Conservation (phyloP, 2,797 vertebrate species). For the Paramormyrops hopkinsi region DNA sequence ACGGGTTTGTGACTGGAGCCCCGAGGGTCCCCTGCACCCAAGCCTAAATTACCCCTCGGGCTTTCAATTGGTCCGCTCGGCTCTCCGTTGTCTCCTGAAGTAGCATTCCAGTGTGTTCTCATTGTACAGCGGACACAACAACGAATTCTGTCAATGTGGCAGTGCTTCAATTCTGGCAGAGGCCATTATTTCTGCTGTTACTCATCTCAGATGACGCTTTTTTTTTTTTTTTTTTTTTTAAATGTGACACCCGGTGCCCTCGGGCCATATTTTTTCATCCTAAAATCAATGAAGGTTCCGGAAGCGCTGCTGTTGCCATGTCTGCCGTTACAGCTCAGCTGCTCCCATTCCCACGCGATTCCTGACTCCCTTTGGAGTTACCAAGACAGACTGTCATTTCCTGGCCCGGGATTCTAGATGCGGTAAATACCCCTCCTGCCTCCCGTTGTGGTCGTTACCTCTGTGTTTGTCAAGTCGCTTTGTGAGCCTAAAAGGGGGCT, state of each 20-base stretch:
- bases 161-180: not conserved
- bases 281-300: not conserved
- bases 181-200: not conserved
- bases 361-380: not conserved
- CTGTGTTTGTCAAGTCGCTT: not conserved
- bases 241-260: not conserved
- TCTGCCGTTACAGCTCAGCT: not conserved
- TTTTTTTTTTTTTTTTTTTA: not conserved
- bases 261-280: not conserved
- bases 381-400: not conserved
- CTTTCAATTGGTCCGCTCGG: not conserved
- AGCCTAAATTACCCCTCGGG: not conserved
- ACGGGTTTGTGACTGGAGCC: not conserved
- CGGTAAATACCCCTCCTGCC: not conserved
- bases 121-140: not conserved
- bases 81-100: not conserved
- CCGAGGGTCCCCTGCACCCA: not conserved
- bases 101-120: not conserved
- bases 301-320: not conserved
- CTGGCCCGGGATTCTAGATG: not conserved
- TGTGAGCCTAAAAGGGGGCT: not conserved
- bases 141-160: not conserved
- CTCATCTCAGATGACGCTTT: not conserved
- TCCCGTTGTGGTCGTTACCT: not conserved
- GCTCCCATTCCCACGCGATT: not conserved